Evolutionary conservation across 2,797 vertebrate species (phyloP).

Genomic region (Harpagifer antarcticus): DNA sequence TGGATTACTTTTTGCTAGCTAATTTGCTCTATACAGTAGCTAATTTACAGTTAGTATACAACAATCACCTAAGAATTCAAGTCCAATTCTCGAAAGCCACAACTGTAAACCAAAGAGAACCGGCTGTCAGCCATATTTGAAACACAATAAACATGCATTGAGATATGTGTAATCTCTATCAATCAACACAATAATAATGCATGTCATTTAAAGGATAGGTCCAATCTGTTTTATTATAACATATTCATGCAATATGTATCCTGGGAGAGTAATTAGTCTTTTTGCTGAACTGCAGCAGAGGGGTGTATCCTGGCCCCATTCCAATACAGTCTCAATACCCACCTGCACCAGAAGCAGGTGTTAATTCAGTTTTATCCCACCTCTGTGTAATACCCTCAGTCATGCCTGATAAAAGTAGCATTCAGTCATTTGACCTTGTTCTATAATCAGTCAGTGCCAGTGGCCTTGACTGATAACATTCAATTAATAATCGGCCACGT

Average conservation of each 20-base stretch:
- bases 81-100: too few species aligned
- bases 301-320: neutral
- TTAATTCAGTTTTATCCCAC: neutral
- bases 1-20: neutral
- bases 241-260: neutral
- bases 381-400: conserved; percentile 6
- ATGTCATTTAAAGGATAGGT: neutral
- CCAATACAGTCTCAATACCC: neutral
- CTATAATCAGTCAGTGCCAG: neutral
- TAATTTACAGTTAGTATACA: neutral
- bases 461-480: conserved; percentile 17
- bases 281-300: neutral
- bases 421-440: neutral
- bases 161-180: neutral
- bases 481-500: neutral
- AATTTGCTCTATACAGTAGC: too few species aligned
- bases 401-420: neutral
- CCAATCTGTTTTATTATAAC: neutral
- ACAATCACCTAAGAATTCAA: neutral
- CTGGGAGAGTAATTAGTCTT: neutral
- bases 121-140: neutral
- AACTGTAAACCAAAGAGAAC: neutral
- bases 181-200: neutral
- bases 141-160: neutral
- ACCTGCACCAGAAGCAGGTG: neutral